These are phyloP conservation scores for Lochmaea capreae DNA, from an alignment of 2,888 invertebrate genomes.

Conservation along the genomic window DNA sequence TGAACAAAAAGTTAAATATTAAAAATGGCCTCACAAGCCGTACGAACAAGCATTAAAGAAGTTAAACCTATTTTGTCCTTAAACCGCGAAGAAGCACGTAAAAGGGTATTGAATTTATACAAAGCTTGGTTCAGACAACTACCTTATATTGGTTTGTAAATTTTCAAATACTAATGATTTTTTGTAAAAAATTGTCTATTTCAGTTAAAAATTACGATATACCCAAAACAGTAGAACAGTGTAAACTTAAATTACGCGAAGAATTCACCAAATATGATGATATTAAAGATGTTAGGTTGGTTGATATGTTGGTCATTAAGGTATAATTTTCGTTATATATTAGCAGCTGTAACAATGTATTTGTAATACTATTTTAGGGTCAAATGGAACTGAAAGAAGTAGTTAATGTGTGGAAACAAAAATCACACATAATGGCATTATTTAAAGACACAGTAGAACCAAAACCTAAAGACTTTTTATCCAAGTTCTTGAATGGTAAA, in stretches of 20 bases:
- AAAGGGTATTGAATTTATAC: constrained; percentile 87
- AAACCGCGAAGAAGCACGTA: constrained; percentile 80
- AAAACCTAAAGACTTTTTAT: constrained; percentile 90
- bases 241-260: constrained; percentile 80
- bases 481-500: constrained; percentile 84
- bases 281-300: constrained; percentile 84
- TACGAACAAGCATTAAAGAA: constrained; percentile 70
- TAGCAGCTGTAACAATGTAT: neutral
- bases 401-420: constrained; percentile 89
- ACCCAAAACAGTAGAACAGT: constrained; percentile 77
- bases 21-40: constrained; percentile 62
- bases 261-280: constrained; percentile 81
- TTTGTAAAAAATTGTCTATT: constrained; percentile 27
- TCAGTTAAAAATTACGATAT: constrained; percentile 87
- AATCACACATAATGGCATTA: constrained; percentile 86
- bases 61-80: constrained; percentile 90
- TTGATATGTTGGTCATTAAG: constrained; percentile 93
- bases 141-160: constrained; percentile 82
- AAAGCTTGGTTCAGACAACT: constrained; percentile 95
- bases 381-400: constrained; percentile 95
- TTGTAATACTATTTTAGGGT: constrained; percentile 72
- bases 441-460: constrained; percentile 87
- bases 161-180: constrained; percentile 34
- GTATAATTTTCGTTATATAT: constrained; percentile 64
- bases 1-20: neutral